A percentile compares a stretch with the other conserved stretches of the same genome.
These are phyloP conservation scores for Idaea aversata DNA, from an alignment of 2,888 invertebrate species.

Conservation along the genomic window DNA sequence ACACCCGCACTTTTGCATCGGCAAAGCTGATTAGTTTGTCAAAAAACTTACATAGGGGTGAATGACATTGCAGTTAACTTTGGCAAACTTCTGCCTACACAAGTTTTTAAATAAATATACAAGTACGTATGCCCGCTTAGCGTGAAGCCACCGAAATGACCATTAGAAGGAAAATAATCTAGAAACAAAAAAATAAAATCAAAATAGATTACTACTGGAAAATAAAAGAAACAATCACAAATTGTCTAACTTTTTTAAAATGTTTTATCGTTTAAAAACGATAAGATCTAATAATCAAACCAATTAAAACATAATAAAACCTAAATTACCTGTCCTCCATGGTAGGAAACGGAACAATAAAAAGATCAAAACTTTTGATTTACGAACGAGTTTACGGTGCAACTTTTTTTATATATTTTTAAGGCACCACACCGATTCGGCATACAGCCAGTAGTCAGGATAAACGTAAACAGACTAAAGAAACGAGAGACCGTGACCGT, in stretches of 20 bases:
- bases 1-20: not conserved
- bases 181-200: slow-evolving; percentile 47
- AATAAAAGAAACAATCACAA: not conserved
- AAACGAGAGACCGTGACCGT: slow-evolving; percentile 34
- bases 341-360: slow-evolving; percentile 35
- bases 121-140: slow-evolving; percentile 39
- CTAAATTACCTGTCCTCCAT: slow-evolving; percentile 55
- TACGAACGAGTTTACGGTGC: slow-evolving; percentile 32
- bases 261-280: not conserved
- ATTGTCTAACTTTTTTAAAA: not conserved
- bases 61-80: slow-evolving; percentile 62
- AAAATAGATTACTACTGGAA: not conserved
- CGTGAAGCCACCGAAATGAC: slow-evolving; percentile 48
- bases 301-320: slow-evolving; percentile 43
- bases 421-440: slow-evolving; percentile 33
- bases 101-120: slow-evolving; percentile 35
- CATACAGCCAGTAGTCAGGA: slow-evolving; percentile 59
- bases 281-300: slow-evolving; percentile 9
- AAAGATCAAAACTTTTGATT: slow-evolving; percentile 33
- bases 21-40: slow-evolving; percentile 1
- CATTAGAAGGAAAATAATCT: slow-evolving; percentile 57
- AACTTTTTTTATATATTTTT: slow-evolving; percentile 44
- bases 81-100: slow-evolving; percentile 34
- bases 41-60: slow-evolving; percentile 71
- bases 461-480: slow-evolving; percentile 58